A percentile compares a stretch with the other conserved stretches of the same genome.
These are phyloP conservation scores for Drosophila micromelanica DNA, from an alignment of 1,140 invertebrate species.

Conservation along the genomic window DNA sequence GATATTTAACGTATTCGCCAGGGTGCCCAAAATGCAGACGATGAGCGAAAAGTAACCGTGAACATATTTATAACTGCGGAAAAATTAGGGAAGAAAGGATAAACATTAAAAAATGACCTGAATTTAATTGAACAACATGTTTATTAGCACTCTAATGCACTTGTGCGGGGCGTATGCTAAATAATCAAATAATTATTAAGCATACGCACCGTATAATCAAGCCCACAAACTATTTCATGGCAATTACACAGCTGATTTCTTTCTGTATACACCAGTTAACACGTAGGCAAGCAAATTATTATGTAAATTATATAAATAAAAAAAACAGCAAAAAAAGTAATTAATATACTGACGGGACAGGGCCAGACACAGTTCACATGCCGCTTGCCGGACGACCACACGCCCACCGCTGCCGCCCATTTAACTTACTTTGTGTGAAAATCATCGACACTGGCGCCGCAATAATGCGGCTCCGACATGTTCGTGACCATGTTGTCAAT, in stretches of 20 bases:
- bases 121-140: neutral
- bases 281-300: conserved; percentile 54
- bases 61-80: conserved; percentile 72
- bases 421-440: conserved; percentile 81
- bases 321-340: conserved; percentile 49
- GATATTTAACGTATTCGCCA: conserved; percentile 97
- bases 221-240: conserved; percentile 29
- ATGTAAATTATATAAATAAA: conserved; percentile 67
- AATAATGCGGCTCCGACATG: conserved; percentile 80
- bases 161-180: neutral
- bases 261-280: conserved; percentile 49
- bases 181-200: conserved; percentile 6
- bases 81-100: too few relatives aligned
- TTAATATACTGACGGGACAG: conserved; percentile 63
- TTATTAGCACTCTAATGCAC: neutral
- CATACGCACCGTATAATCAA: conserved; percentile 10
- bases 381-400: neutral
- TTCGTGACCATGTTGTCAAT: conserved; percentile 82
- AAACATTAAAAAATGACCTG: too few relatives aligned
- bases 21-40: conserved; percentile 95
- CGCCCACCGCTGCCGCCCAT: neutral
- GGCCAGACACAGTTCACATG: neutral
- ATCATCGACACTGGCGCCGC: conserved; percentile 76
- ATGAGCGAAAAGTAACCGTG: conserved; percentile 83
- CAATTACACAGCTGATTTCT: conserved; percentile 69